Percentiles rank a stretch among this genome's conserved stretches.
Conservation (phyloP, 2,797 vertebrate genomes). For the Poeciliopsis infans region DNA sequence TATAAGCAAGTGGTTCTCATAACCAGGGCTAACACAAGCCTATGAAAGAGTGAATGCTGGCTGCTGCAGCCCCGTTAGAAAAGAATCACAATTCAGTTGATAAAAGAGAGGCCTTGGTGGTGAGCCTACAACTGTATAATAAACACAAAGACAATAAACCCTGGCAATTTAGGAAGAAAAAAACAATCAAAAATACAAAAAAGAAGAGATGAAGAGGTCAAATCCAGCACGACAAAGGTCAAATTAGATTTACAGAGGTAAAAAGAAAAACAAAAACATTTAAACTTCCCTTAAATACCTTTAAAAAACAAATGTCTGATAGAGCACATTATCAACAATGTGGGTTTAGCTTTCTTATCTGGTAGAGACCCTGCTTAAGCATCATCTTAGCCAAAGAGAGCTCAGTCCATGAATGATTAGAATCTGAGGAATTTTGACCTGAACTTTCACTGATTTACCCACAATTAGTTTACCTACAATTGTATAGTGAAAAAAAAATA, state of each 20-base stretch:
- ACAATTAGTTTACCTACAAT: not conserved
- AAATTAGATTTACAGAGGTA: constrained; percentile 3
- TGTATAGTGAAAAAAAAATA: not conserved
- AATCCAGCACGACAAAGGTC: not conserved
- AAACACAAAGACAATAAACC: constrained; percentile 5
- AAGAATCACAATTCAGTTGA: constrained; percentile 21
- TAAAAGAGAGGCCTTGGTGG: constrained; percentile 18
- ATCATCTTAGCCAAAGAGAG: too few relatives aligned
- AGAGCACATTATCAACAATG: constrained; percentile 26
- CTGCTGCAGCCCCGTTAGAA: constrained; percentile 34
- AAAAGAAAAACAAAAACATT: constrained; percentile 5
- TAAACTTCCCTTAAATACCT: constrained; percentile 28
- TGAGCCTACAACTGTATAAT: constrained; percentile 1
- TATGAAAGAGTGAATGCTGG: constrained; percentile 1
- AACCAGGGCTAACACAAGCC: constrained; percentile 24
- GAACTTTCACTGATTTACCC: not conserved
- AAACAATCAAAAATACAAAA: not conserved
- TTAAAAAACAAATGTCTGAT: constrained; percentile 35
- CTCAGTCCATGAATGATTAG: not conserved
- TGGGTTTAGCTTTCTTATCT: constrained; percentile 29
- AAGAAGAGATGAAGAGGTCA: not conserved
- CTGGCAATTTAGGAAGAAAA: not conserved
- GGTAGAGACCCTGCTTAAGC: constrained; percentile 23
- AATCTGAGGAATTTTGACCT: not conserved
- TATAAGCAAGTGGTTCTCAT: constrained; percentile 57